Evolutionary conservation across 1,140 invertebrate species (phyloP).

Genomic region (Heliothis virescens): DNA sequence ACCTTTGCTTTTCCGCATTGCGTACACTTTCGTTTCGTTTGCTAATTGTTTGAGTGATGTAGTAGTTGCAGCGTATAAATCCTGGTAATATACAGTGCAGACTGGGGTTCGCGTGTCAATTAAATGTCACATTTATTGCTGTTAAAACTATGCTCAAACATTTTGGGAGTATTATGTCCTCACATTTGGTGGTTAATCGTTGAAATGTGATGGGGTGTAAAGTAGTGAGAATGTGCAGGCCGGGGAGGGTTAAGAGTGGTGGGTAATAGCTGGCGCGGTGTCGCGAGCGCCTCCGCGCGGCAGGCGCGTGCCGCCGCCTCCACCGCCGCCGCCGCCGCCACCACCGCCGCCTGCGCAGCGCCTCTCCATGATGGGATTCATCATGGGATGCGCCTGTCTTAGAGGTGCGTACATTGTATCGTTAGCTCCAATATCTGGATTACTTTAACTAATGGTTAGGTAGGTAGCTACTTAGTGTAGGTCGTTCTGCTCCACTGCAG

Average conservation of each 20-base stretch:
- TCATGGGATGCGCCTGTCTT: conserved; percentile 95
- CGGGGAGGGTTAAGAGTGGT: conserved; percentile 67
- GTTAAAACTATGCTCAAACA: conserved; percentile 18
- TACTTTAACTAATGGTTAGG: no score
- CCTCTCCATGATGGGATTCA: conserved; percentile 93
- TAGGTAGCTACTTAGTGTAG: no score
- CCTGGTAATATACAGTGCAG: not conserved
- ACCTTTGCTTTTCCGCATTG: conserved; percentile 38
- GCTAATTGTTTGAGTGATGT: not conserved
- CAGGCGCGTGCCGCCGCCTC: conserved; percentile 78
- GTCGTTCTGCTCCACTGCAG: no score
- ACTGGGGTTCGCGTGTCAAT: not conserved
- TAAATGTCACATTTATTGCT: conserved; percentile 6
- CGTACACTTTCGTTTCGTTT: conserved; percentile 8
- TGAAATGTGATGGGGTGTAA: conserved; percentile 27
- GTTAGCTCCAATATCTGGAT: not conserved
- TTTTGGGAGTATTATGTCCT: not conserved
- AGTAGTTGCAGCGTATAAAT: not conserved
- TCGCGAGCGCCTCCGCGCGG: conserved; percentile 81
- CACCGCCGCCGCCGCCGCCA: conserved; percentile 62
- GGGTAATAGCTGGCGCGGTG: conserved; percentile 75
- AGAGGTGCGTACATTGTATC: conserved; percentile 89
- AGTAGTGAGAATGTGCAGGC: conserved; percentile 32
- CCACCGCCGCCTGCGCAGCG: conserved; percentile 80
- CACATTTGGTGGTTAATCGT: conserved; percentile 9